Base-by-base conservation (phyloP, 2,888 invertebrate genomes). In the Junonia oenone region DNA sequence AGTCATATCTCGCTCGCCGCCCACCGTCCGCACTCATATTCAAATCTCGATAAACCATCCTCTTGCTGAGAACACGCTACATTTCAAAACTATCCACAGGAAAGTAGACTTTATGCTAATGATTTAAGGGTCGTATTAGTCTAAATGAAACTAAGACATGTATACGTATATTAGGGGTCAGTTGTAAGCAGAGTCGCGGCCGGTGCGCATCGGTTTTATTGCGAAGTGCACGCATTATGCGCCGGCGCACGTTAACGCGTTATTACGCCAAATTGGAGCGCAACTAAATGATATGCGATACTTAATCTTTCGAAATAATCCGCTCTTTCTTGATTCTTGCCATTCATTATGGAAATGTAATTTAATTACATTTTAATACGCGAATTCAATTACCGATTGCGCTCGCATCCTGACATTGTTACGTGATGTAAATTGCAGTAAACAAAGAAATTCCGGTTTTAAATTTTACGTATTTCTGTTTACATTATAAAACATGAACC, bases 151-250 rank as follows among this genome's bases (percentile, higher is more conserved):
- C 3, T n/a, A 5, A 6, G 5, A 1, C 1, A 3, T 4, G 17
- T n/a, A 9, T 1, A 5, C 17, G 3, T 1, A 11, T 17, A 5
- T 19, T 2, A 19, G 2, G 22, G 38, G 19, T 11, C 19, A 8
- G 22, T 3, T n/a, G 43, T 43, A 43, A 13, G 22, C 13, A 5
- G 4, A 38, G 15, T 38, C 38, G 22, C 38, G 53, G 40, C 46
- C 45, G 38, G 45, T 14, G 38, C 22, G 54, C 58, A 61, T 62
- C 64, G 61, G 57, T 56, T 62, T 58, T 62, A 43, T 43, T 43
- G 22, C 62, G 60, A 63, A 65, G 61, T 63, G 63, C 56, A 56
- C 54, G 55, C 58, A 59, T 62, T 62, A 60, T 56, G 60, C 61
- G 50, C 61, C 58, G 51, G 48, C 54, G 62, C 58, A 43, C 54